Conservation (phyloP, 35 echinoderm and acorn worm species). For the Apostichopus japonicus region DNA sequence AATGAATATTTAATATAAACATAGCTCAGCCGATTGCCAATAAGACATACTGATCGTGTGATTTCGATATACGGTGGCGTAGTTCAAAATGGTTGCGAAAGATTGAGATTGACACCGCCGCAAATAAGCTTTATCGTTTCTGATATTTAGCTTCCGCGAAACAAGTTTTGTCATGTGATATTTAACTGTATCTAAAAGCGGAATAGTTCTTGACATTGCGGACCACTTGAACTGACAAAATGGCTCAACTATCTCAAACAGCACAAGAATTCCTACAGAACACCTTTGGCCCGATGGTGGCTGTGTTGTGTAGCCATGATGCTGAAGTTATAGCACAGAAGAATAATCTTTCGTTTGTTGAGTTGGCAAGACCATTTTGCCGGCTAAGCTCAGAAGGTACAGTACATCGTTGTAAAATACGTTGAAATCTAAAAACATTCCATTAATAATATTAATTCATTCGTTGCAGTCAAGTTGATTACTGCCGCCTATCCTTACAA, state of each 20-base stretch:
- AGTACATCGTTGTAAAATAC: too few species aligned
- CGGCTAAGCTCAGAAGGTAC: constrained; percentile 90
- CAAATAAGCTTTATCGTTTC: neutral
- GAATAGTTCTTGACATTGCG: neutral
- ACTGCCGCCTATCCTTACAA: too few species aligned
- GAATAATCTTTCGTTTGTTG: constrained; percentile 95
- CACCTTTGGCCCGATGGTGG: constrained; percentile 93
- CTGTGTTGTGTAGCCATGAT: constrained; percentile 97
- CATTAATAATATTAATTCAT: too few species aligned
- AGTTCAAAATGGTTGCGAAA: constrained; percentile 39
- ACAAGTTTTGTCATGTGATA: neutral
- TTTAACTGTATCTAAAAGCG: neutral
- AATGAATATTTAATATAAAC: constrained; percentile 35
- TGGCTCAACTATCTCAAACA: constrained; percentile 95
- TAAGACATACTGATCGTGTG: neutral
- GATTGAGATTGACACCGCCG: neutral
- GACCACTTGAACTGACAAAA: constrained; percentile 14
- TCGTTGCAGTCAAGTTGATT: too few species aligned
- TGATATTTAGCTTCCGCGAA: neutral
- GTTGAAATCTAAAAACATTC: too few species aligned
- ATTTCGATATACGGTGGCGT: neutral
- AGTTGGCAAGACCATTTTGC: constrained; percentile 95
- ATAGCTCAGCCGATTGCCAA: constrained; percentile 6
- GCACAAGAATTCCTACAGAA: constrained; percentile 96
- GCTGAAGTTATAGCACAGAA: constrained; percentile 97